Evolutionary conservation across 2,888 invertebrate genomes (phyloP), one percentile per base, ranked within the genome.

Genomic region (Pachymerium ferrugineum): DNA sequence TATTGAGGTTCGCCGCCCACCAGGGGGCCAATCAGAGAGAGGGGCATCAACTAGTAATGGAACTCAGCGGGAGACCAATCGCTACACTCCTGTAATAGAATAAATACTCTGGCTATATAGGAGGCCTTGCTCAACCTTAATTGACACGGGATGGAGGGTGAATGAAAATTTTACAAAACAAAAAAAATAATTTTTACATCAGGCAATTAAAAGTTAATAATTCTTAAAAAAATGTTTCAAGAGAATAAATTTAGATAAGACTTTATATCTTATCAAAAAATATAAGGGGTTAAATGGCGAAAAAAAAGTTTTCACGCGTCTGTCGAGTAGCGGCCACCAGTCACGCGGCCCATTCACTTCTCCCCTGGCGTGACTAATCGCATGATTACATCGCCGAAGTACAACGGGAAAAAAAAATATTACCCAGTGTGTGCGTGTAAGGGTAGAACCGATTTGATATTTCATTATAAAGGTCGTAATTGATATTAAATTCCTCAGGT

Each of bases 51-150:
- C 31, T 33, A 31, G 31, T 69, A 69, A 69, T 69, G 69, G 69
- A 69, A 69, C 69, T n/a, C 69, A 69, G 69, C 69, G n/a, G 69
- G 69, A 31, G 69, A 30, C 29, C 69, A 69, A 69, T 69, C 69
- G 29, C 54, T 54, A 54, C 54, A 54, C 54, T 54, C 54, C 54
- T 54, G 54, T 54, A 54, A 54, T 54, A 54, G 54, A 54, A 54
- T 54, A 54, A 54, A 54, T 54, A 38, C 16, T 25, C 25, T 12
- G n/a, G n/a, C 25, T 6, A 54, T 54, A 25, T 54, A 22, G 6
- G 8, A 25, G 22, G 25, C 1, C 8, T 3, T n/a, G n/a, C n/a
- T n/a, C n/a, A n/a, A n/a, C n/a, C n/a, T n/a, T n/a, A n/a, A n/a
- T n/a, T n/a, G n/a, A n/a, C n/a, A n/a, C n/a, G n/a, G n/a, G n/a